phyloP scores from a whole-genome alignment of 1,140 invertebrate genomes.

The Drosophila littoralis region DNA sequence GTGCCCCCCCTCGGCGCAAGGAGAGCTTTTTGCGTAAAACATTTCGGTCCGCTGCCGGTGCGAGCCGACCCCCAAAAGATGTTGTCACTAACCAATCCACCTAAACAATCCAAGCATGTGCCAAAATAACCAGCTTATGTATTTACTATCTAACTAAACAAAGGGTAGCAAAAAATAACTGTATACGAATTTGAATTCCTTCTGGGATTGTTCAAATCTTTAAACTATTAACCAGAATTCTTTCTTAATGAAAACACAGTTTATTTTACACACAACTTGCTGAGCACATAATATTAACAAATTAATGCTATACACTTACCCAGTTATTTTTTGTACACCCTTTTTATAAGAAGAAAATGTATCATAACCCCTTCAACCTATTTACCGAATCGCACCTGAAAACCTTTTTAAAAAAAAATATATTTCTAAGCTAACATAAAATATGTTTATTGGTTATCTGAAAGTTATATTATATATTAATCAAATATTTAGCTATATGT shows the following conservation, averaged over 20 bases:
- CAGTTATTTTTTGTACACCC: too few relatives aligned
- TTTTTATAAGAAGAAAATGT: too few relatives aligned
- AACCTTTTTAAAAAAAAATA: neutral
- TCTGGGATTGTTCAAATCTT: too few relatives aligned
- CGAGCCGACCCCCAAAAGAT: conserved; percentile 56
- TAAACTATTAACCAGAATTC: too few relatives aligned
- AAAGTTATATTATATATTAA: neutral
- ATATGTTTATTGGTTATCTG: neutral
- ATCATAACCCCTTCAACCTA: too few relatives aligned
- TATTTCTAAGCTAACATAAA: neutral
- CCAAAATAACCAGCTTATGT: conserved; percentile 12
- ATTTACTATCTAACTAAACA: conserved; percentile 5
- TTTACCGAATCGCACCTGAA: neutral
- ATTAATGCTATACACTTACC: too few relatives aligned
- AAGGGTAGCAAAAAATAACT: conserved; percentile 2
- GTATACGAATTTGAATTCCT: neutral
- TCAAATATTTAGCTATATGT: neutral
- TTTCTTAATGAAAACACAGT: too few relatives aligned
- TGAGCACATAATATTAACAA: too few relatives aligned
- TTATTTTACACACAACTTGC: too few relatives aligned
- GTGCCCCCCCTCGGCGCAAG: conserved; percentile 62
- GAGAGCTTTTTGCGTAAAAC: conserved; percentile 84
- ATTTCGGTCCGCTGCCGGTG: conserved; percentile 71
- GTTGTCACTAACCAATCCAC: conserved; percentile 68
- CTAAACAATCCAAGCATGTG: conserved; percentile 42